Evolutionary conservation across 2,113 vertebrate species (phyloP), one percentile per base, ranked within the genome.

Genomic region (Anser cygnoides): DNA sequence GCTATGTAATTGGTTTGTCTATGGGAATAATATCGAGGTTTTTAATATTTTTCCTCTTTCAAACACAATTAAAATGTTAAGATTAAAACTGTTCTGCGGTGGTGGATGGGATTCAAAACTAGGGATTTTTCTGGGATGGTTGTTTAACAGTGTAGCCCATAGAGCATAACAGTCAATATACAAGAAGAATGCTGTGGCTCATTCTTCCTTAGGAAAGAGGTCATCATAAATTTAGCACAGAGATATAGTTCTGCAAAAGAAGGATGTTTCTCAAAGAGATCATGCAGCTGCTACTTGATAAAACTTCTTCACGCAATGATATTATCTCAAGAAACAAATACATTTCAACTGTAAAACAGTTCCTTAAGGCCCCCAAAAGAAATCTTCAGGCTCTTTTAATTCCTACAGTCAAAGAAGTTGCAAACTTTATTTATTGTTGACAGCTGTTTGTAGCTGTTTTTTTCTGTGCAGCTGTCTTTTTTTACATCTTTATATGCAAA

Each of bases 271-370:
- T 94, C 81, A n/a, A 89, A 76, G 72, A 90, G 54, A 88, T 73
- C 70, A 4, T 7, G 2, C 67, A 81, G 26, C 46, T 88, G 75
- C n/a, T 89, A 16, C 67, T 85, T 97, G 85, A 93, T 95, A 88
- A 86, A 89, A 82, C 85, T 93, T 89, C 41, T 91, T 77, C 59
- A 31, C n/a, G 4, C 58, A 41, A 52, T 94, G 89, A 84, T 72
- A 57, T 91, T 90, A 96, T 96, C 83, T 91, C 73, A 75, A 97
- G 94, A 86, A 96, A 85, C 55, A 77, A 88, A 84, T 78, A 73
- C 12, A 84, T 26, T 96, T 96, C 50, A 95, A 29, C 71, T 89
- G 70, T 74, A 96, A 91, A 96, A 37, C 16, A 57, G 55, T 76
- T 80, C 25, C 31, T 72, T 61, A 76, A 88, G 65, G 54, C 43